These are phyloP conservation scores for Stratiolaelaps scimitus DNA, from an alignment of 1,140 invertebrate genomes.

Conservation along the genomic window DNA sequence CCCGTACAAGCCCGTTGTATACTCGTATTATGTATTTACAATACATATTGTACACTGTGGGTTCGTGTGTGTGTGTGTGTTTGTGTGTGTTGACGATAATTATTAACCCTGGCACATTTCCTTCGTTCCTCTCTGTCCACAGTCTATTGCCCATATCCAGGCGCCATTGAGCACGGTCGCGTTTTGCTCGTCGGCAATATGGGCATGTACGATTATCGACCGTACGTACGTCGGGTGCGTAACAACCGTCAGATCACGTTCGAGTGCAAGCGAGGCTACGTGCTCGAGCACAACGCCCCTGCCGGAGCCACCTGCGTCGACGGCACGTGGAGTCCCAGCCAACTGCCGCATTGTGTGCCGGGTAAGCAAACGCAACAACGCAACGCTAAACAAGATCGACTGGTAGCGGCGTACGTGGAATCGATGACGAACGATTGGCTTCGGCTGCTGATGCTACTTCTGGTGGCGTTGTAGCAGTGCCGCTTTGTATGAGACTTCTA, in stretches of 20 bases:
- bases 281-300: conserved; percentile 62
- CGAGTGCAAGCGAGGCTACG: conserved; percentile 81
- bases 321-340: conserved; percentile 68
- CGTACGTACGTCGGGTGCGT: conserved; percentile 73
- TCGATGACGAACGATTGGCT: too few species aligned
- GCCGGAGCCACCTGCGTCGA: conserved; percentile 83
- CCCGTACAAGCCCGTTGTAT: too few species aligned
- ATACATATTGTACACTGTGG: too few species aligned
- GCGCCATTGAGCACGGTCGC: conserved; percentile 74
- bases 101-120: too few species aligned
- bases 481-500: too few species aligned
- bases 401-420: too few species aligned
- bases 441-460: too few species aligned
- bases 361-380: conserved; percentile 46
- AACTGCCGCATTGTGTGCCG: conserved; percentile 64
- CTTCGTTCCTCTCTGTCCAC: conserved; percentile 36
- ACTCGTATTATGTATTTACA: too few species aligned
- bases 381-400: too few species aligned
- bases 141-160: conserved; percentile 89
- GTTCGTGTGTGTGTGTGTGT: too few species aligned
- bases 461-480: too few species aligned
- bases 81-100: too few species aligned
- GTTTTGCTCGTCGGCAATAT: conserved; percentile 88
- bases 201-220: conserved; percentile 91
- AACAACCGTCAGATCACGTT: conserved; percentile 95